Evolutionary conservation across 1,140 invertebrate genomes (phyloP), one percentile per base, ranked within the genome.

Genomic region (Aphelenchoides fujianensis): DNA sequence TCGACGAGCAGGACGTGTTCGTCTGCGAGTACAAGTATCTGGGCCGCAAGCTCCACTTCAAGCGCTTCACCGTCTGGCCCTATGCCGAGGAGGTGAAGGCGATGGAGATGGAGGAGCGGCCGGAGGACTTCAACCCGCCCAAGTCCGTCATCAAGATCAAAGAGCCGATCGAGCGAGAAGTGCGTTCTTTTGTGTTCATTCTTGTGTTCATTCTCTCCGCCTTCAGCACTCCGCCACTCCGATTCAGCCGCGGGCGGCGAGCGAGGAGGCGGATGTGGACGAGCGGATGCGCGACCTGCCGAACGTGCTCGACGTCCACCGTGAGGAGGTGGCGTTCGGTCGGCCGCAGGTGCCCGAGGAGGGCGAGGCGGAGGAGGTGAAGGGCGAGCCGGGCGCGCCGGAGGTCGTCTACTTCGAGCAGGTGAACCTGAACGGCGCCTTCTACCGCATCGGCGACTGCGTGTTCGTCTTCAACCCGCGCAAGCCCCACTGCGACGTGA

Each of bases 21-120:
- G 94, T 98, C 0, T 97, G 95, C 84, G 95, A 98, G 86, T 95
- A 92, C 16, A 88, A 94, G 9, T 98, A 98, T 85, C 92, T 90
- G 27, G 80, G 81, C 41, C 68, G 77, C 62, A 69, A 75, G 53
- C 57, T 69, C 27, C 79, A 81, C 48, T 82, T 81, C 62, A 62
- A 74, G 23, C 79, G 72, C 54, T 53, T 79, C 2, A 23, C 32
- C 9, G 32, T 61, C 1, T 79, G 78, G 78, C 78, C 78, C 7
- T 77, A 72, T 57, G 30, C 69, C 1, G 48, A 64, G 12, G 78
- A 79, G 32, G 30, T 53, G 1, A 68, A 74, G 19, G 59, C 52
- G n/a, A 52, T 81, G 12, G 53, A 73, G 37, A n/a, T 64, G 32
- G 70, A 70, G 23, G 61, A 62, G 7, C 68, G 74, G 30, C 41